These are phyloP conservation scores for Decapterus maruadsi DNA, from an alignment of 2,797 vertebrate species.

Conservation along the genomic window DNA sequence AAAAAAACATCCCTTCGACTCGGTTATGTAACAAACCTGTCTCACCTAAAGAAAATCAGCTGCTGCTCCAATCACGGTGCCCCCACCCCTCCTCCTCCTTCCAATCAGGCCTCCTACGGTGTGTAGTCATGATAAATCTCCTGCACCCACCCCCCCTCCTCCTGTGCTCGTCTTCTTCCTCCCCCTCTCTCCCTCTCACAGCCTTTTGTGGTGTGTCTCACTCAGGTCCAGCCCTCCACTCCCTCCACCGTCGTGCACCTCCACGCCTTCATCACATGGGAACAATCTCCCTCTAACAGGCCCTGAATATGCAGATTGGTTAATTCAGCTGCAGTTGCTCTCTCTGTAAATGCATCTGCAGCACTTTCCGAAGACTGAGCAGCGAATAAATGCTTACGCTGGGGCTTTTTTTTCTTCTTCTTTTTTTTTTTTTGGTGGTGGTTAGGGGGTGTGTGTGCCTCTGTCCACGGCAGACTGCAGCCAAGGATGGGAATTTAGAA, in stretches of 20 bases:
- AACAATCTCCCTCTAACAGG: constrained; percentile 70
- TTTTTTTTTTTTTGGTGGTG: constrained; percentile 57
- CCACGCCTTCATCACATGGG: constrained; percentile 68
- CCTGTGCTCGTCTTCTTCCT: constrained; percentile 27
- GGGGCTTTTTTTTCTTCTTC: constrained; percentile 49
- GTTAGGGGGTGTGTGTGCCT: constrained; percentile 59
- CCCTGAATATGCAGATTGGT: constrained; percentile 86
- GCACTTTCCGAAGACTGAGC: constrained; percentile 85
- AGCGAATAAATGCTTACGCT: constrained; percentile 85
- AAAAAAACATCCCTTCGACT: constrained; percentile 48
- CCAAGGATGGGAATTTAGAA: constrained; percentile 74
- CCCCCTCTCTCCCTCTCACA: constrained; percentile 21
- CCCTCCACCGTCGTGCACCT: constrained; percentile 46
- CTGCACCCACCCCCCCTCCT: constrained; percentile 37
- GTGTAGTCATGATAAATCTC: constrained; percentile 74
- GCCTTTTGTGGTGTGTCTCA: constrained; percentile 50
- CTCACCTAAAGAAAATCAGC: constrained; percentile 67
- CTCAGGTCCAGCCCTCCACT: constrained; percentile 45
- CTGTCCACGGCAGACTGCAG: constrained; percentile 71
- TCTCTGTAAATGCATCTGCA: constrained; percentile 86
- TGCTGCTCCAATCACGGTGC: constrained; percentile 59
- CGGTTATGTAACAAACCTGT: constrained; percentile 70
- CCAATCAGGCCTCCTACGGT: constrained; percentile 58
- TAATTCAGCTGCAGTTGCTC: constrained; percentile 86
- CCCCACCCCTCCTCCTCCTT: constrained; percentile 17